A percentile compares a stretch with the other conserved stretches of the same genome.
Conservation (phyloP, 2,888 invertebrate species). For the Axea sp. region DNA sequence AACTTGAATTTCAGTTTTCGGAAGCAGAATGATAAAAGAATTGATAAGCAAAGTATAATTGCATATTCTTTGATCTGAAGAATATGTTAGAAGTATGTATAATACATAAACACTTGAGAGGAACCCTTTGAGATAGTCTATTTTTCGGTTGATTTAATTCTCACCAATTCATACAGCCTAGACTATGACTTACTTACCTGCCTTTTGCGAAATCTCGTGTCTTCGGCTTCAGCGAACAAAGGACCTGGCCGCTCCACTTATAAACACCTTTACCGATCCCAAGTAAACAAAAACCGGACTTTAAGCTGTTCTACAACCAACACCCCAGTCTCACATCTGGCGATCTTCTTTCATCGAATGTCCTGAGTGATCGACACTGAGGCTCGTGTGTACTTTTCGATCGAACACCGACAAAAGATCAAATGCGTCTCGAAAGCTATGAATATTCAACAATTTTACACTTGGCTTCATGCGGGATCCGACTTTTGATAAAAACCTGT, state of each 20-base stretch:
- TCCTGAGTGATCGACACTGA: conserved; percentile 59
- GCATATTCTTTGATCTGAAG: not conserved
- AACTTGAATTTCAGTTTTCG: too few relatives aligned
- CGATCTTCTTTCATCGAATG: conserved; percentile 62
- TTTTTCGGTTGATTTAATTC: conserved; percentile 70
- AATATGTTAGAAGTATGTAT: conserved; percentile 11
- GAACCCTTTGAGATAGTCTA: conserved; percentile 63
- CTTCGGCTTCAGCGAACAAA: conserved; percentile 68
- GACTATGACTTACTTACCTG: conserved; percentile 62
- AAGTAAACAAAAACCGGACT: conserved; percentile 68
- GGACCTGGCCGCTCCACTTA: conserved; percentile 69
- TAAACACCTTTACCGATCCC: conserved; percentile 69
- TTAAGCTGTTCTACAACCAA: conserved; percentile 64
- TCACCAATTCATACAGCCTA: conserved; percentile 63
- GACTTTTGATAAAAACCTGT: conserved; percentile 27
- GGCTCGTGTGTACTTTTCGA: conserved; percentile 58
- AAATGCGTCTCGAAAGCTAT: conserved; percentile 45
- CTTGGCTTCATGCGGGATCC: conserved; percentile 28
- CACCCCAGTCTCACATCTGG: conserved; percentile 65
- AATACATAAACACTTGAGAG: conserved; percentile 24
- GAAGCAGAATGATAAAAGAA: too few relatives aligned
- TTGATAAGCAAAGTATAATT: not conserved
- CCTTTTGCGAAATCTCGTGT: conserved; percentile 59
- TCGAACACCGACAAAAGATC: conserved; percentile 56
- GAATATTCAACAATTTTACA: conserved; percentile 61